Conservation (phyloP, 2,888 invertebrate species). For the Cephus pygmeus region DNA sequence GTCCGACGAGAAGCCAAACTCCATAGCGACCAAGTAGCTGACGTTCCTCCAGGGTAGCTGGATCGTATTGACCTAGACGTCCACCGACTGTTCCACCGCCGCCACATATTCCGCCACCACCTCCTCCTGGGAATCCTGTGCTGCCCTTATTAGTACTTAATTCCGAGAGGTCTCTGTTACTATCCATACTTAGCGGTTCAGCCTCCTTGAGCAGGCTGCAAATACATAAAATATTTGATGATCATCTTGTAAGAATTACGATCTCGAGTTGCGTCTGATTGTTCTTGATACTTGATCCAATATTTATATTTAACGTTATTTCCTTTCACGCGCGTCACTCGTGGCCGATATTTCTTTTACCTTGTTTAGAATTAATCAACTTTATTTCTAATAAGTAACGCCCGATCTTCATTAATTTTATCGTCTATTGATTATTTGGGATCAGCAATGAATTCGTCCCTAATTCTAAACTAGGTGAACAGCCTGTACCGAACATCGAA, state of each 20-base stretch:
- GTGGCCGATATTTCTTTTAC: not conserved
- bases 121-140: slow-evolving; percentile 62
- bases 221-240: slow-evolving; percentile 35
- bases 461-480: not conserved
- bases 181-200: slow-evolving; percentile 80
- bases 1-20: slow-evolving; percentile 95
- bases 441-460: not conserved
- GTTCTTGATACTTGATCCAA: not conserved
- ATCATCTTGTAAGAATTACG: slow-evolving; percentile 16
- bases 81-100: slow-evolving; percentile 67
- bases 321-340: not conserved
- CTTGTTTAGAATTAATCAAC: not conserved
- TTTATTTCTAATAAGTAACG: not conserved
- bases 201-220: slow-evolving; percentile 87
- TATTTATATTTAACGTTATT: not conserved
- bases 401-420: not conserved
- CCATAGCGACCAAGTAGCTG: slow-evolving; percentile 94
- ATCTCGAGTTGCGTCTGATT: slow-evolving; percentile 27
- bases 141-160: slow-evolving; percentile 58
- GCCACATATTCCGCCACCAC: slow-evolving; percentile 60
- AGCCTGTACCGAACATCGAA: slow-evolving; percentile 32
- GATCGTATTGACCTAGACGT: slow-evolving; percentile 44
- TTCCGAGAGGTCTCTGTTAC: slow-evolving; percentile 68
- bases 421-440: not conserved
- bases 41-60: slow-evolving; percentile 79